Conservation (phyloP, 2,888 invertebrate genomes). For the Orgyia antiqua region DNA sequence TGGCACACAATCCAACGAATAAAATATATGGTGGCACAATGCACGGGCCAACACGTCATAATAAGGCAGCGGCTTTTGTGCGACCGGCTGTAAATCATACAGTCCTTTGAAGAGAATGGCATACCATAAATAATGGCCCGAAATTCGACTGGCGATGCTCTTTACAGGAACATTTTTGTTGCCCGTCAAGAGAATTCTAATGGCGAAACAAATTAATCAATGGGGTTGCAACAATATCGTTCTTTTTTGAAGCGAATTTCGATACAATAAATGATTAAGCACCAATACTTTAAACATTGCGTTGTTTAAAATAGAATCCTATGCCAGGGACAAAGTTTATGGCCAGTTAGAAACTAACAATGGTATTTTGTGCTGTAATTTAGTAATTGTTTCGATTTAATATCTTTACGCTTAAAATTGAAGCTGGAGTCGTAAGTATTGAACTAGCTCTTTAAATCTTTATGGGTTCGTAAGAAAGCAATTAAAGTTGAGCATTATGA, state of each 20-base stretch:
- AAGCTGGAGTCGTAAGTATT: slow-evolving; percentile 52
- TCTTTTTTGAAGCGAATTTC: slow-evolving; percentile 42
- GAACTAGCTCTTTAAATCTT: slow-evolving; percentile 61
- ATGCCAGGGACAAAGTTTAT: slow-evolving; percentile 1
- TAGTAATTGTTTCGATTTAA: slow-evolving; percentile 51
- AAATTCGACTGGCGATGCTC: slow-evolving; percentile 58
- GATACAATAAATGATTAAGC: too few relatives aligned
- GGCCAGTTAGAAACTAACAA: slow-evolving; percentile 15
- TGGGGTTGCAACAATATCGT: slow-evolving; percentile 48
- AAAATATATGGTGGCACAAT: slow-evolving; percentile 72
- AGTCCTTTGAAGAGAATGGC: slow-evolving; percentile 72
- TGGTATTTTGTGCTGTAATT: slow-evolving; percentile 4
- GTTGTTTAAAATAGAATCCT: slow-evolving; percentile 10
- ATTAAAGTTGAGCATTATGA: slow-evolving; percentile 71
- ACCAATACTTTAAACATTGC: slow-evolving; percentile 3
- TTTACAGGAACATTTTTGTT: slow-evolving; percentile 55
- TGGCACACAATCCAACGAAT: slow-evolving; percentile 62
- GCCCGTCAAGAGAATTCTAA: slow-evolving; percentile 62
- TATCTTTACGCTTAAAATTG: slow-evolving; percentile 54
- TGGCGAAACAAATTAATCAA: slow-evolving; percentile 70
- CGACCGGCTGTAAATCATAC: slow-evolving; percentile 66
- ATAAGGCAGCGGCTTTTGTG: slow-evolving; percentile 73
- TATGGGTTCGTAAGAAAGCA: slow-evolving; percentile 71
- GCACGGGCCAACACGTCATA: slow-evolving; percentile 72
- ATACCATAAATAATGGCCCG: slow-evolving; percentile 68